These are phyloP conservation scores for Lepidostoma basale DNA, from an alignment of 1,140 invertebrate species.

Conservation along the genomic window DNA sequence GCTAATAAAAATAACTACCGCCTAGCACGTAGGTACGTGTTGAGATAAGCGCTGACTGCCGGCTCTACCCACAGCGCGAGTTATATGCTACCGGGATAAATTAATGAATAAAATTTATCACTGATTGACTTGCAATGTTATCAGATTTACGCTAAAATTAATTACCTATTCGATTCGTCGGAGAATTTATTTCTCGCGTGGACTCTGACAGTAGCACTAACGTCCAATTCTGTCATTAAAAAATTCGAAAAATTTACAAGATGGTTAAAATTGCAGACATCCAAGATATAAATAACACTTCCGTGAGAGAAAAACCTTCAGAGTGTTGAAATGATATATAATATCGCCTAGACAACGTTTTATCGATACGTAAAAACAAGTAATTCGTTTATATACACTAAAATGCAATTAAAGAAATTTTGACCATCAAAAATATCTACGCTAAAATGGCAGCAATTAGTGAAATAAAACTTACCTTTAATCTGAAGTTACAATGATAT, in stretches of 20 bases:
- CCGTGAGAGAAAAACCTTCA: not conserved
- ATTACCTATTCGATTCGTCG: conserved; percentile 28
- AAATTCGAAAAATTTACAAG: conserved; percentile 30
- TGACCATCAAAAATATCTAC: not conserved
- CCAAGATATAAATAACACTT: not conserved
- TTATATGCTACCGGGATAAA: not conserved
- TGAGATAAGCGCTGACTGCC: too few relatives aligned
- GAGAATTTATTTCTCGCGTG: conserved; percentile 47
- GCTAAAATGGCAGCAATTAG: conserved; percentile 22
- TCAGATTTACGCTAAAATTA: not conserved
- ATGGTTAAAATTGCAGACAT: conserved; percentile 13
- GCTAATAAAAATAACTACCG: too few relatives aligned
- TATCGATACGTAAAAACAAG: conserved; percentile 33
- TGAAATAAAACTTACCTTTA: conserved; percentile 24
- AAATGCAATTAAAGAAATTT: conserved; percentile 7
- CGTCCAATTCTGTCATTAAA: conserved; percentile 57
- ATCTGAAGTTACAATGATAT: conserved; percentile 13
- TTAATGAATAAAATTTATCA: conserved; percentile 16
- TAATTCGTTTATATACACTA: not conserved
- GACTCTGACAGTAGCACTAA: conserved; percentile 56
- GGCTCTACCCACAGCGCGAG: not conserved
- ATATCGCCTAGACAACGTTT: conserved; percentile 39
- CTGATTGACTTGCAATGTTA: not conserved
- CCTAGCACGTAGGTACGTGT: too few relatives aligned
- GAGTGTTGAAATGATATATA: not conserved